Evolutionary conservation across 2,113 vertebrate genomes (phyloP), one percentile per base, ranked within the genome.

Genomic region (Phyllopteryx taeniolatus): DNA sequence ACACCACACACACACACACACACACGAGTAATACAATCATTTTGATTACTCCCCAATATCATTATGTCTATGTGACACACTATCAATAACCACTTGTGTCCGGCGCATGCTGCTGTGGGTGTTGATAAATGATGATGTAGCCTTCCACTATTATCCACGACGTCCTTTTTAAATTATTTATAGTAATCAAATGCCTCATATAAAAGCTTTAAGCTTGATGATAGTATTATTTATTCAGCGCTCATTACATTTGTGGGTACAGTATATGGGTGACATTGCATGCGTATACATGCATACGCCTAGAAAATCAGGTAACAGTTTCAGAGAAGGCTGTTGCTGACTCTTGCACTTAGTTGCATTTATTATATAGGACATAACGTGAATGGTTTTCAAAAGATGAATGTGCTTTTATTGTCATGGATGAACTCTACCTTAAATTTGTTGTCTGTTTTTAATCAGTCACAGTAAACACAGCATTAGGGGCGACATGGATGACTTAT

Each of bases 11-110:
- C 83, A 62, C 42, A 63, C 82, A 39, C 27, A 64, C 31, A 54
- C 87, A 82, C 83, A 62, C 42, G 59, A 75, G 82, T 86, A 87
- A 87, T 68, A 81, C 68, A 90, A 90, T 89, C 75, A 84, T 83
- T 79, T 27, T 77, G 77, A 86, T 77, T 78, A 68, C 56, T 65
- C 68, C 66, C 73, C 62, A 72, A 70, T 86, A 77, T 86, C 79
- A 81, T 85, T 83, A 70, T 68, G 78, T 87, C 87, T 83, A 84
- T 80, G 74, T 83, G 85, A 87, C 87, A 79, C 75, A 22, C 78
- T 77, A 78, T 85, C 83, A 88, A 85, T 87, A 86, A 85, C 72
- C 76, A 73, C 79, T 84, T 78, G 74, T 82, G 77, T 63, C 43
- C 27, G 56, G 3, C 73, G 60, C 76, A 63, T 57, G 54, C 66